phyloP scores from a whole-genome alignment of 2,888 invertebrate species.

The Brenthis daphne region DNA sequence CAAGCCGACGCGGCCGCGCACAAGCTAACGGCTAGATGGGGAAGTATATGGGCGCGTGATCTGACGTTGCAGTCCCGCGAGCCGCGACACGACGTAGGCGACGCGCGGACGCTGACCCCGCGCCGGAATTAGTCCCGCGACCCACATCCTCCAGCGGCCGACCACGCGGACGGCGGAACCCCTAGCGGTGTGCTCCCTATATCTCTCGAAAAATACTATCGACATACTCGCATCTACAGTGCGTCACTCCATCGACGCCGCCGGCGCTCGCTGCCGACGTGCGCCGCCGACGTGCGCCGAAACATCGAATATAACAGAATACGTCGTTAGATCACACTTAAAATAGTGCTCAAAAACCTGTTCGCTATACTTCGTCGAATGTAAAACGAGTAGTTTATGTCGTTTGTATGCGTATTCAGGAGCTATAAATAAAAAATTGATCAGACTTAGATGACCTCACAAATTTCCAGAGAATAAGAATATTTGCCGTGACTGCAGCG shows the following conservation, averaged over 20 bases:
- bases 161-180: conserved; percentile 29
- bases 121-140: conserved; percentile 67
- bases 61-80: conserved; percentile 13
- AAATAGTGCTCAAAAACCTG: conserved; percentile 22
- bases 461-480: conserved; percentile 13
- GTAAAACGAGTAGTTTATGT: conserved; percentile 20
- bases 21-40: conserved; percentile 1
- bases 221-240: too few species aligned
- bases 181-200: conserved; percentile 17
- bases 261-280: too few species aligned
- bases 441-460: conserved; percentile 18
- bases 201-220: conserved; percentile 12
- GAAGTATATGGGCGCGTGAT: conserved; percentile 40
- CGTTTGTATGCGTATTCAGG: conserved; percentile 20
- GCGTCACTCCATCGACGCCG: too few species aligned
- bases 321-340: conserved; percentile 7
- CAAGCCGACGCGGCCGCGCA: too few species aligned
- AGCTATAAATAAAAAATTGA: conserved; percentile 24
- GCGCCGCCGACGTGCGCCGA: too few species aligned
- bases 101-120: conserved; percentile 58
- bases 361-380: conserved; percentile 19
- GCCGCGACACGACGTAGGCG: conserved; percentile 44
- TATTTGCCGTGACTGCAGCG: conserved; percentile 9
- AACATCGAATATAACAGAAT: conserved; percentile 7
- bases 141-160: conserved; percentile 52